A percentile compares a stretch with the other conserved stretches of the same genome.
Evolutionary conservation across 2,888 invertebrate species (phyloP).

Genomic region (Apamea crenata): DNA sequence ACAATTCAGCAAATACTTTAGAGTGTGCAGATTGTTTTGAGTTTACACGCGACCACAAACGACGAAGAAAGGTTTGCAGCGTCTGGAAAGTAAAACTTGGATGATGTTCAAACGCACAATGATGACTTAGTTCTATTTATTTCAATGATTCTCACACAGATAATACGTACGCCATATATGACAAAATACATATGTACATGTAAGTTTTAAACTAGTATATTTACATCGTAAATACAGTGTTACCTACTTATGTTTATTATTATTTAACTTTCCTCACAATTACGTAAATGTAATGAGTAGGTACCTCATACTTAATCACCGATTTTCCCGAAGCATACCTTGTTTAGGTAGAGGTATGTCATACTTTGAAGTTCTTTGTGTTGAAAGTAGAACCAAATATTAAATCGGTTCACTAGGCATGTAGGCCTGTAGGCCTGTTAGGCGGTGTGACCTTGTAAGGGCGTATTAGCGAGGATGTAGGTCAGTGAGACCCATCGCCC

Average conservation of each 20-base stretch:
- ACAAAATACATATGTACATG: not conserved
- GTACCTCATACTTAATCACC: slow-evolving; percentile 1
- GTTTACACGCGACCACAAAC: slow-evolving; percentile 8
- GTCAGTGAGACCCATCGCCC: slow-evolving; percentile 84
- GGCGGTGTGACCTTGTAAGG: slow-evolving; percentile 78
- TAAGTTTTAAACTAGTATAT: not conserved
- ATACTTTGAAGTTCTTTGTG: slow-evolving; percentile 34
- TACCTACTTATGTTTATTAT: not conserved
- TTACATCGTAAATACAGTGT: not conserved
- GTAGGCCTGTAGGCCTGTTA: slow-evolving; percentile 73
- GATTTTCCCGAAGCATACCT: not conserved
- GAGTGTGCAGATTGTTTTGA: not conserved
- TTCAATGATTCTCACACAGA: not conserved
- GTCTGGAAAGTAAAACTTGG: slow-evolving; percentile 34
- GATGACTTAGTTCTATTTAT: not conserved
- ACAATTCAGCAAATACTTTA: not conserved
- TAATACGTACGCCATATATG: not conserved
- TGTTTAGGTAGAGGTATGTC: slow-evolving; percentile 1
- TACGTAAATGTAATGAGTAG: not conserved
- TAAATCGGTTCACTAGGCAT: slow-evolving; percentile 74
- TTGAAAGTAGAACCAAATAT: slow-evolving; percentile 46
- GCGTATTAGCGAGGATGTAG: slow-evolving; percentile 84
- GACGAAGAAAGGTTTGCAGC: slow-evolving; percentile 26
- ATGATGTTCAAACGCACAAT: not conserved
- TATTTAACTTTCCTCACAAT: slow-evolving; percentile 8